These are phyloP conservation scores for Carterocephalus palaemon DNA, from an alignment of 2,888 invertebrate genomes.

Conservation along the genomic window DNA sequence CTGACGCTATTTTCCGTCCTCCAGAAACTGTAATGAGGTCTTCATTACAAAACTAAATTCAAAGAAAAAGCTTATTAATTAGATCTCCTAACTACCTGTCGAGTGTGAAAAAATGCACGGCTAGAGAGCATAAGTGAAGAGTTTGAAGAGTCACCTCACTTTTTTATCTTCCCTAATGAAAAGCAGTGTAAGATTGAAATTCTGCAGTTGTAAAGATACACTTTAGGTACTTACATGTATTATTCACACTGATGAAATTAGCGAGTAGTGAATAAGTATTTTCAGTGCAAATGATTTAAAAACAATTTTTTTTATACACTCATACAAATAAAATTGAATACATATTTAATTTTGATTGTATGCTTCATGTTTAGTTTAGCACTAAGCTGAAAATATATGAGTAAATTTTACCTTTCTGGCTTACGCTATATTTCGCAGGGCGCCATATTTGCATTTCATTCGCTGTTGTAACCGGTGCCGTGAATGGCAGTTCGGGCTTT, in stretches of 20 bases:
- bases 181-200: not conserved
- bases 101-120: constrained; percentile 12
- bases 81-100: constrained; percentile 17
- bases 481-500: constrained; percentile 29
- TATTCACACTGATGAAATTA: no score
- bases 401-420: constrained; percentile 6
- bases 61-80: constrained; percentile 17
- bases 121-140: constrained; percentile 13
- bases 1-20: not conserved
- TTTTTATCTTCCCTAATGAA: constrained; percentile 4
- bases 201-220: no score
- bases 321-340: constrained; percentile 4
- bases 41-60: not conserved
- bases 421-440: constrained; percentile 10
- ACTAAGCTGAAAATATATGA: constrained; percentile 6
- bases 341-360: constrained; percentile 4
- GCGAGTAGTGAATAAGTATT: no score
- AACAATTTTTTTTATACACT: no score
- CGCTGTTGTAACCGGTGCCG: constrained; percentile 31
- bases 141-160: not conserved
- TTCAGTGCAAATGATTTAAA: no score
- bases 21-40: not conserved
- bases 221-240: no score
- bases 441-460: constrained; percentile 30
- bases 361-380: not conserved